Evolutionary conservation across 1,140 invertebrate genomes (phyloP).

Genomic region (Amyelois transitella): DNA sequence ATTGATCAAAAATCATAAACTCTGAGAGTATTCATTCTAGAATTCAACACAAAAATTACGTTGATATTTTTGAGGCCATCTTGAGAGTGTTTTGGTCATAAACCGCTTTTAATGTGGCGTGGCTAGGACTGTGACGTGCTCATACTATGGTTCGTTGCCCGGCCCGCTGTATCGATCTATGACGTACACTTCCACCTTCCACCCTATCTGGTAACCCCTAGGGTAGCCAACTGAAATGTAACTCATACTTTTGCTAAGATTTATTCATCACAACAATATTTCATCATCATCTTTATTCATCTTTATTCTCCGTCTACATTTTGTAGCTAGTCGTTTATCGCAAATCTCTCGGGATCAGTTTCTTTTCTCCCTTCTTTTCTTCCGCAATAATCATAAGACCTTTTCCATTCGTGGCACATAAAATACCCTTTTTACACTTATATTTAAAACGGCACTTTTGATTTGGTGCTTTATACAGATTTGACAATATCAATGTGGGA

Average conservation of each 20-base stretch:
- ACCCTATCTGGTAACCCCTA: neutral
- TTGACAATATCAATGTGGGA: too few relatives aligned
- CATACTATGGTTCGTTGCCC: constrained; percentile 24
- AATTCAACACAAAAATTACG: neutral
- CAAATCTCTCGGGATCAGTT: too few relatives aligned
- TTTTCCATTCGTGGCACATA: too few relatives aligned
- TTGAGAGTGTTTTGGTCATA: neutral
- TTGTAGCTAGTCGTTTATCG: too few relatives aligned
- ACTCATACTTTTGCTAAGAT: neutral
- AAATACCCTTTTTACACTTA: too few relatives aligned
- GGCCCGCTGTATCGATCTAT: constrained; percentile 30
- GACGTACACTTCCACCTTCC: constrained; percentile 18
- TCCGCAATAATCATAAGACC: too few relatives aligned
- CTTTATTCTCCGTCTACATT: too few relatives aligned
- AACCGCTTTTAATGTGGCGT: too few relatives aligned
- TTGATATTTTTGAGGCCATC: neutral
- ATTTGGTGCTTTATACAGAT: too few relatives aligned
- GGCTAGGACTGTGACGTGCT: constrained; percentile 16
- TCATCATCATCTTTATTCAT: neutral
- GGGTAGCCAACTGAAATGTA: neutral
- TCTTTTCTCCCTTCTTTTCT: too few relatives aligned
- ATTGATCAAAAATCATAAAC: too few relatives aligned
- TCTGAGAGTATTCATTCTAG: neutral
- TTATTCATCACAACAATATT: neutral
- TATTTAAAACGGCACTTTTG: too few relatives aligned